Conservation (phyloP, 1,140 invertebrate species). For the Drosophila repletoides region DNA sequence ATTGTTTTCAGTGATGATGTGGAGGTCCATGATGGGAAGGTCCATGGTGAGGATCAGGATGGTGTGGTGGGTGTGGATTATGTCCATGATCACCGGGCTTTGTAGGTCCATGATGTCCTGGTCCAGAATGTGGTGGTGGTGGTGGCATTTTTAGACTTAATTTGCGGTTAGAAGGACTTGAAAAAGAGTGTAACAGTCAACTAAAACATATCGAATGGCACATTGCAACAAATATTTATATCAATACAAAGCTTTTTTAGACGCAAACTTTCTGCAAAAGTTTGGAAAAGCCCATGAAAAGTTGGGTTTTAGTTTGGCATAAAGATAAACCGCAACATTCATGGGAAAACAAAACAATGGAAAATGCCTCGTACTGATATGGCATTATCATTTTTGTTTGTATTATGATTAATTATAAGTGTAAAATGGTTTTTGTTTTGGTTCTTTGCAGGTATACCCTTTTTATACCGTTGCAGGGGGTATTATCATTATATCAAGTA, state of each 20-base stretch:
- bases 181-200: constrained; percentile 15
- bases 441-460: too few relatives aligned
- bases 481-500: too few relatives aligned
- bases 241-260: constrained; percentile 17
- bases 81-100: constrained; percentile 29
- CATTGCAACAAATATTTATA: constrained; percentile 21
- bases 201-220: constrained; percentile 15
- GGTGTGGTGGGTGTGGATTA: too few relatives aligned
- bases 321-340: constrained; percentile 19
- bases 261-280: constrained; percentile 3
- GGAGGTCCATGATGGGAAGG: constrained; percentile 5
- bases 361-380: background rate
- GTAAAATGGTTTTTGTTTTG: too few relatives aligned
- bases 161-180: background rate
- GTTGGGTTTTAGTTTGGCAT: constrained; percentile 9
- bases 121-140: constrained; percentile 47
- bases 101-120: constrained; percentile 18
- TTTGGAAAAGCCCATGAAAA: constrained; percentile 24
- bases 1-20: too few relatives aligned
- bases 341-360: background rate
- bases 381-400: constrained; percentile 8
- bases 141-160: constrained; percentile 41
- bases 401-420: constrained; percentile 10
- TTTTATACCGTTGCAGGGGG: too few relatives aligned
- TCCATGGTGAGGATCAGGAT: too few relatives aligned